Evolutionary conservation across 2,797 vertebrate species (phyloP), one percentile per base, ranked within the genome.

Genomic region (Coregonus suidteri): DNA sequence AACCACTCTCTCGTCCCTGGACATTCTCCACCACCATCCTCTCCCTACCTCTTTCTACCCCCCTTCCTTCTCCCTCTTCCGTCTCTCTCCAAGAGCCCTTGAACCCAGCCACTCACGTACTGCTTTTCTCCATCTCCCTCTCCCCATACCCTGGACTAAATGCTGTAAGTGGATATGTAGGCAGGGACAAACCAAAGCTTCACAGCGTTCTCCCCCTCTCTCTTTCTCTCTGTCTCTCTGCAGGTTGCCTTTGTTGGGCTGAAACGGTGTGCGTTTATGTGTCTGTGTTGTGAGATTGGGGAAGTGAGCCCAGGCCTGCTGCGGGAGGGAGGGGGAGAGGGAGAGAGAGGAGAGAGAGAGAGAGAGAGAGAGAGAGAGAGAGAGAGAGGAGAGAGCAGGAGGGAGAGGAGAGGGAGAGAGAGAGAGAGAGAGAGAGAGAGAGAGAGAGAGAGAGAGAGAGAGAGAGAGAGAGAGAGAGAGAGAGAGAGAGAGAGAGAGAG

Each of bases 211-310:
- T 77, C 91, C 87, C 85, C 86, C 83, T 86, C 89, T 89, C 20
- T n/a, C 53, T 16, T 15, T 15, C 53, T 16, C 53, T 15, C 4
- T 54, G 4, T 16, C 86, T 81, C 89, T 78, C 90, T 87, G 87
- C 84, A 81, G 87, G 90, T 81, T 76, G 88, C 75, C 88, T 91
- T 90, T 92, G 89, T 91, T 87, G 84, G 86, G 81, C 82, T 88
- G 82, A 90, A 89, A 87, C 31, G 6, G 85, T 62, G 75, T 30
- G 52, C 4, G 66, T 16, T n/a, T 59, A n/a, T 59, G 18, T 59
- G 54, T 6, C 15, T 34, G 62, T 41, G 65, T 41, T 37, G 41
- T 4, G 20, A 18, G 34, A 87, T 85, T 85, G 79, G 85, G 88
- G 54, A 89, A 89, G 87, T 88, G 90, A 90, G 86, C 86, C 78